These are phyloP conservation scores for Orchesella cincta DNA, from an alignment of 1,140 invertebrate genomes.

Conservation along the genomic window DNA sequence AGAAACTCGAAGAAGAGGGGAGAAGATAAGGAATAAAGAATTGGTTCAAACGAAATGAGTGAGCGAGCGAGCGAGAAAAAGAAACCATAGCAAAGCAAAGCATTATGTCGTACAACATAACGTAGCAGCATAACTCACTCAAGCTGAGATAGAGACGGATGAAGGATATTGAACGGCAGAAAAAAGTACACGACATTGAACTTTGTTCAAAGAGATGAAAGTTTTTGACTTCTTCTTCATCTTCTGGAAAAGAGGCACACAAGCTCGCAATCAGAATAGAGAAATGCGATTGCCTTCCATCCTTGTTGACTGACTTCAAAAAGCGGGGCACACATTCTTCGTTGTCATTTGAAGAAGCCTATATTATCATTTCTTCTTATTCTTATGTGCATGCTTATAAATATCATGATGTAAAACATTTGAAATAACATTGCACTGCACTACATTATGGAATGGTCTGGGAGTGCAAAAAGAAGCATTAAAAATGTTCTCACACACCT, in stretches of 20 bases:
- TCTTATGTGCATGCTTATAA: too few relatives aligned
- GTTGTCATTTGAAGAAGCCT: too few relatives aligned
- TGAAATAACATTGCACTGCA: too few relatives aligned
- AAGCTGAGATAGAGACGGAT: neutral
- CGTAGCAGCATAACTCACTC: neutral
- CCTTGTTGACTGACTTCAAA: neutral
- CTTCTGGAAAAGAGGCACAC: neutral
- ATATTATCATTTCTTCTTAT: too few relatives aligned
- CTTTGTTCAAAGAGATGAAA: neutral
- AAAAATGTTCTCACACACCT: too few relatives aligned
- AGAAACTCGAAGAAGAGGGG: neutral
- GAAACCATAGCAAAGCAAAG: neutral
- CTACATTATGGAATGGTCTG: too few relatives aligned
- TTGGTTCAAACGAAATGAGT: neutral
- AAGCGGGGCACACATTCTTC: too few relatives aligned
- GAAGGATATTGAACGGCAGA: neutral
- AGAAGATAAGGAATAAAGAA: neutral
- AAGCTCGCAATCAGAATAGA: neutral
- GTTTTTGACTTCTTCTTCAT: neutral
- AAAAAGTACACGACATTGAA: conserved; percentile 18
- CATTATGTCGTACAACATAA: neutral
- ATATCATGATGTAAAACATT: too few relatives aligned
- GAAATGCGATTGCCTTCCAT: neutral
- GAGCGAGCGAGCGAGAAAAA: neutral
- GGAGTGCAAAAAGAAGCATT: too few relatives aligned